phyloP scores from a whole-genome alignment of 2,888 invertebrate species.

The Bembecia ichneumoniformis region DNA sequence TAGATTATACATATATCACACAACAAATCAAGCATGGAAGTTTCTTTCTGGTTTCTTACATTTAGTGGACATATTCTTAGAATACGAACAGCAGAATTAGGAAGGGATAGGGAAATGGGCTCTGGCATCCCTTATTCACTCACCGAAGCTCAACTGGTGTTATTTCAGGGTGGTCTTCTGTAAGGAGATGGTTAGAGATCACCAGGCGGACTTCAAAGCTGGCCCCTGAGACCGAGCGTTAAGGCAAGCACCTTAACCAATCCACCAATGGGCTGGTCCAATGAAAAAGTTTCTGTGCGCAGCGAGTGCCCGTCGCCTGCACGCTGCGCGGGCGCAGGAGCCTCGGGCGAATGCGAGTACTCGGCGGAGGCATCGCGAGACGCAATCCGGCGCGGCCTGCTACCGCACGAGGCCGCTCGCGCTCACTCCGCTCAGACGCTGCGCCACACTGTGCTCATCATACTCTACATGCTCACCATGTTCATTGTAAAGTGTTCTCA shows the following conservation, averaged over 20 bases:
- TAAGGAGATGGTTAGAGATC: no score
- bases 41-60: no score
- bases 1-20: no score
- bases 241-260: neutral
- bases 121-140: no score
- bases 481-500: constrained; percentile 76
- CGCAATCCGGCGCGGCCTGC: constrained; percentile 45
- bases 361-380: constrained; percentile 43
- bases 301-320: constrained; percentile 55
- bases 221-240: no score
- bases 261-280: neutral
- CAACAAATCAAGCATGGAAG: no score
- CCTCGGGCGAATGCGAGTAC: constrained; percentile 36
- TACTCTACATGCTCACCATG: constrained; percentile 87
- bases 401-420: constrained; percentile 49
- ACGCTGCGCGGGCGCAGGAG: neutral
- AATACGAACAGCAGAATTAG: no score
- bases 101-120: no score
- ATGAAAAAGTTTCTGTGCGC: neutral
- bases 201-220: no score
- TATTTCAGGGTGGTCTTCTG: no score
- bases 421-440: constrained; percentile 77
- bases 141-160: no score
- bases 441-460: constrained; percentile 85
- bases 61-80: no score